Evolutionary conservation across 1,140 invertebrate species (phyloP).

Genomic region (Hermetia illucens): DNA sequence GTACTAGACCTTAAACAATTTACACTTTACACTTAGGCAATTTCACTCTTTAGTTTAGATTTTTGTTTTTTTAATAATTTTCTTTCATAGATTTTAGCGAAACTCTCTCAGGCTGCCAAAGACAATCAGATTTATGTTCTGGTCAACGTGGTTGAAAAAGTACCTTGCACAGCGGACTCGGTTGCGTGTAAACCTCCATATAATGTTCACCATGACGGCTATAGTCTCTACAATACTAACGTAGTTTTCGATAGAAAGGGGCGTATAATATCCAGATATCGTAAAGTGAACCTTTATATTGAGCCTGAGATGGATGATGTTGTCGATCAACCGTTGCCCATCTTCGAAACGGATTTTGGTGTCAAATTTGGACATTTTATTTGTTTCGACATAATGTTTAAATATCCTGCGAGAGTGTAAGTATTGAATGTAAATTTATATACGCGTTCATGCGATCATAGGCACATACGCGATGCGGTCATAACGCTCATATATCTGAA

Average conservation of each 20-base stretch:
- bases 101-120: constrained; percentile 30
- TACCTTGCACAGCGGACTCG: constrained; percentile 31
- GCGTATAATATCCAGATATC: constrained; percentile 42
- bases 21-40: too few relatives aligned
- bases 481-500: too few relatives aligned
- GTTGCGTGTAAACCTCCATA: constrained; percentile 17
- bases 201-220: constrained; percentile 24
- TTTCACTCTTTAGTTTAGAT: too few relatives aligned
- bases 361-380: constrained; percentile 58
- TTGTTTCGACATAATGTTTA: constrained; percentile 63
- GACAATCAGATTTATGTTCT: constrained; percentile 42
- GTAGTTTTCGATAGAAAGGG: constrained; percentile 53
- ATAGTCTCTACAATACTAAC: constrained; percentile 49
- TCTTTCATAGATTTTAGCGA: constrained; percentile 32
- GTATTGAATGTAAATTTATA: too few relatives aligned
- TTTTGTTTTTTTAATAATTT: too few relatives aligned
- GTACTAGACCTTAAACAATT: too few relatives aligned
- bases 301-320: neutral
- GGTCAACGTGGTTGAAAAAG: constrained; percentile 54
- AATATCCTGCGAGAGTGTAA: too few relatives aligned
- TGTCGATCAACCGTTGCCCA: constrained; percentile 25
- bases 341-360: constrained; percentile 54
- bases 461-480: too few relatives aligned
- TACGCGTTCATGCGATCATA: too few relatives aligned
- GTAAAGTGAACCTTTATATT: constrained; percentile 55